Evolutionary conservation across 2,888 invertebrate genomes (phyloP), one percentile per base, ranked within the genome.

Genomic region (Parochlus steinenii): DNA sequence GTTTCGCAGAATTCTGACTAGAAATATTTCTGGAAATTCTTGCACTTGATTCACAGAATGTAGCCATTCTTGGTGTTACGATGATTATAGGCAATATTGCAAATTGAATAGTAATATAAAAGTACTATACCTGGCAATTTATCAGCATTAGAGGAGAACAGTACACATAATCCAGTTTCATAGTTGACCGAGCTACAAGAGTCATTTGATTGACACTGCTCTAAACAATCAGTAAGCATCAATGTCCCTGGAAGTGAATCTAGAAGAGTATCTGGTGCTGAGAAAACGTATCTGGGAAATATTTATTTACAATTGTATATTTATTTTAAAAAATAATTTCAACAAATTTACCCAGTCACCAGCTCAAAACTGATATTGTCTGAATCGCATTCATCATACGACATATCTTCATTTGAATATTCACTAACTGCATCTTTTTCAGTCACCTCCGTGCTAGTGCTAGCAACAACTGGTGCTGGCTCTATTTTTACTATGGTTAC

Each of bases 131-230:
- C 85, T 60, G 86, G 85, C 53, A 82, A 65, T 59, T 75, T 75
- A 62, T 86, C 85, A 45, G 87, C 82, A 59, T 85, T 82, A 31
- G 86, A 80, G 52, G 80, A 77, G 67, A 89, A 86, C 44, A 89
- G 71, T 46, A 90, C 86, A 63, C 90, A 90, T 34, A 90, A 72
- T 43, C 89, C 90, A 39, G 89, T 89, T 67, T 90, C 90, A 64
- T 87, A 90, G 69, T 90, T 90, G 61, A 89, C 81, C 45, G 87
- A 79, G 56, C 80, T 78, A 61, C 90, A 90, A 48, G 81, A 78
- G 61, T 82, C 79, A 65, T 89, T 89, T 52, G 72, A 74, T 56
- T 85, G 83, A 61, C 90, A 90, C 52, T 82, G 81, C 63, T 86
- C 85, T 50, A 90, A 69, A 64, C 90, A 90, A 61, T 90, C 89